Evolutionary conservation across 2,888 invertebrate species (phyloP).

Genomic region (Amphipoea oculea): DNA sequence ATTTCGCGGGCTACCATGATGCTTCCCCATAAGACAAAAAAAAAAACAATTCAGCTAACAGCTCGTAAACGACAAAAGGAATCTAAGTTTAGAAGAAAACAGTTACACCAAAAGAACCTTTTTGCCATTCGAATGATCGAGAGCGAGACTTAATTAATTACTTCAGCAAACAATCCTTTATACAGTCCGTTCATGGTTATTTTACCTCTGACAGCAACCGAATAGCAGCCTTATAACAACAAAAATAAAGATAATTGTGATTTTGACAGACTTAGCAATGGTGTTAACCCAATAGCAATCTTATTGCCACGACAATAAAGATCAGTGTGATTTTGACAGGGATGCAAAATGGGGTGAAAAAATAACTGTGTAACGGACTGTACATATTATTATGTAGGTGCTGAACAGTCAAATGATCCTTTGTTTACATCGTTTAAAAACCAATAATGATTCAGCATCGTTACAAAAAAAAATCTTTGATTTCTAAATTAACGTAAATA

Average conservation of each 20-base stretch:
- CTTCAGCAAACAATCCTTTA: slow-evolving; percentile 45
- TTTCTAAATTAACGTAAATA: background rate
- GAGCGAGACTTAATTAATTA: slow-evolving; percentile 1
- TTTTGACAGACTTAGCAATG: too few relatives aligned
- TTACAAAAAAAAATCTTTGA: background rate
- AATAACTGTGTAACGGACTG: too few relatives aligned
- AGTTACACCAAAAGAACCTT: slow-evolving; percentile 12
- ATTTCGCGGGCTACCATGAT: too few relatives aligned
- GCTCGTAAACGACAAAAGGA: slow-evolving; percentile 26
- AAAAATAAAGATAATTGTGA: too few relatives aligned
- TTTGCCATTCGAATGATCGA: slow-evolving; percentile 28
- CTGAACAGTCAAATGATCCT: slow-evolving; percentile 7
- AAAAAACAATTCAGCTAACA: background rate
- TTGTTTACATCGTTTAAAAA: slow-evolving; percentile 14
- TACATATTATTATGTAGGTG: background rate
- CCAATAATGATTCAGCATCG: background rate
- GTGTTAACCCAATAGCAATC: too few relatives aligned
- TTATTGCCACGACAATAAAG: too few relatives aligned
- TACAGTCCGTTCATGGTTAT: background rate
- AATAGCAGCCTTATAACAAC: too few relatives aligned
- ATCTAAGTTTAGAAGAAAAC: slow-evolving; percentile 25
- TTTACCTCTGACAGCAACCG: too few relatives aligned
- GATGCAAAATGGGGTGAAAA: too few relatives aligned
- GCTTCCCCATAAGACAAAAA: background rate
- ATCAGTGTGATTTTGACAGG: too few relatives aligned